Evolutionary conservation across 2,113 vertebrate species (phyloP), one percentile per base, ranked within the genome.

Genomic region (Pterophyllum scalare): DNA sequence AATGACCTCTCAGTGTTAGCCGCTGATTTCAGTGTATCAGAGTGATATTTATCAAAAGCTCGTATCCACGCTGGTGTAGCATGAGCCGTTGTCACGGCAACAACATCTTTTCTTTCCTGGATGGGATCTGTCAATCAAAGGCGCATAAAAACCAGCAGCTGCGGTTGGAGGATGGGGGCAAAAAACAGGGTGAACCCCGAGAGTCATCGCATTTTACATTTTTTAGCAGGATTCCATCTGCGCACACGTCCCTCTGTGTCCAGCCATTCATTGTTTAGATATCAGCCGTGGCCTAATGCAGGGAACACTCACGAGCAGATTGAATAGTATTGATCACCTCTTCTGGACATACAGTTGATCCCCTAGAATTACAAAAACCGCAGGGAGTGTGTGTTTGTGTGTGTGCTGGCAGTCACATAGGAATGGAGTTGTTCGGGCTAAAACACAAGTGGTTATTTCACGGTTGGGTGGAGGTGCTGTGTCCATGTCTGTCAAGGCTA

Each of bases 361-460:
- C 82, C 76, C 26, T 46, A 77, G 78, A 82, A 82, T 57, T 72
- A 81, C 61, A 75, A 59, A 85, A 81, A 80, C 78, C 84, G 61
- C 31, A 9, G 80, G 64, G 70, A 26, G 22, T 56, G 64, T 58
- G 59, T 49, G 74, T 22, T n/a, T 10, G 24, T 31, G 57, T 15
- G 40, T 4, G 40, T 6, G 38, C 46, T 59, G 89, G 67, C 87
- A 84, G 91, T 88, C 89, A 83, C 89, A 85, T 72, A 75, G 92
- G 88, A 77, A 92, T 88, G 72, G 86, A 94, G 91, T 88, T 84
- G 90, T 94, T 91, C 28, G 3, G 81, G 77, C 80, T 90, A 85
- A 95, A 95, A 91, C 84, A 91, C 86, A 86, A 92, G 89, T 83
- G 88, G 88, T 87, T 92, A 94, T 95, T 95, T 95, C 93, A 95